A percentile compares a stretch with the other conserved stretches of the same genome.
phyloP scores from a whole-genome alignment of 2,113 vertebrate species.

The Oxyruncus cristatus region DNA sequence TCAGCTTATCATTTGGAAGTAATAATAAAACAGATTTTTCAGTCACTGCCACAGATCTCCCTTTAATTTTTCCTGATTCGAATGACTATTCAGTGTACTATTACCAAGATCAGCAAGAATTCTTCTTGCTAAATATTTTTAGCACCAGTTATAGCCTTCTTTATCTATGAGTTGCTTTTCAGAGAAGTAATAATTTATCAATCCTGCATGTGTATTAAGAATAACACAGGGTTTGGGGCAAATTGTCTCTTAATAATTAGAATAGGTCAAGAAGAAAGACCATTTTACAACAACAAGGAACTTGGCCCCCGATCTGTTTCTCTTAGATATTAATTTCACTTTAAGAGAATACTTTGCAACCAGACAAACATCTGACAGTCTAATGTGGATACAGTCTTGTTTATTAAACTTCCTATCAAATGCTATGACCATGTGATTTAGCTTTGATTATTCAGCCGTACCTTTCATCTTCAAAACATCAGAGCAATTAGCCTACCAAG shows the following conservation, averaged over 20 bases:
- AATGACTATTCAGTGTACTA: background rate
- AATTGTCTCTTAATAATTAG: background rate
- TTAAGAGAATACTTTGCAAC: background rate
- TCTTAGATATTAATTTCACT: background rate
- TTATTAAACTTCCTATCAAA: slow-evolving; percentile 28
- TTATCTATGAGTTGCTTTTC: background rate
- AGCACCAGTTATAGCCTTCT: background rate
- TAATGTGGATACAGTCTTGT: background rate
- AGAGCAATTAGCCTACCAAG: slow-evolving; percentile 8
- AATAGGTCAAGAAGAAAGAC: background rate
- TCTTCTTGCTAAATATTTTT: background rate
- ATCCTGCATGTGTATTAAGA: background rate
- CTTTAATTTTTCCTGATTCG: background rate
- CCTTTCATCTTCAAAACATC: slow-evolving; percentile 9
- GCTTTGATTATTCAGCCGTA: background rate
- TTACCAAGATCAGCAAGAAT: background rate
- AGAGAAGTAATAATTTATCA: background rate
- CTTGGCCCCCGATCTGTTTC: background rate
- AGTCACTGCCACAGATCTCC: background rate
- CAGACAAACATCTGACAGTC: background rate
- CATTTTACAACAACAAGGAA: background rate
- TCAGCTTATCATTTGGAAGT: background rate
- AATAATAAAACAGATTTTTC: background rate
- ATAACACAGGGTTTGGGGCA: background rate
- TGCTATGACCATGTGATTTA: slow-evolving; percentile 4